These are phyloP conservation scores for Sebastes schlegelii DNA, from an alignment of 2,113 vertebrate species.

Conservation along the genomic window DNA sequence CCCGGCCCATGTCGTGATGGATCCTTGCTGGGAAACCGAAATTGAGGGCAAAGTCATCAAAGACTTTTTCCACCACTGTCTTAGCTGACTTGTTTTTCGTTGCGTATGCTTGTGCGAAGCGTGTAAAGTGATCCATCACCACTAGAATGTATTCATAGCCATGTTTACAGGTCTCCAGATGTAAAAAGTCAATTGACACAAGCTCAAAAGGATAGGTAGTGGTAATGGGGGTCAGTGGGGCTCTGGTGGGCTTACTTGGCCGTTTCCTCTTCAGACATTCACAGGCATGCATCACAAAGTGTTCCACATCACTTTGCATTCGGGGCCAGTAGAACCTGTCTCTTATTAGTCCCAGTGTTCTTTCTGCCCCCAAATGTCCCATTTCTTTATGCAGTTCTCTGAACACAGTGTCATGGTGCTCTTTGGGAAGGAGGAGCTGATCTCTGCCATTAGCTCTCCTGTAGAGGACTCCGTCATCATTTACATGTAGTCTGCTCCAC, in stretches of 20 bases:
- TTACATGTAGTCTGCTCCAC: background rate
- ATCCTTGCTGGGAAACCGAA: background rate
- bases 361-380: background rate
- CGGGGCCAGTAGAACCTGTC: background rate
- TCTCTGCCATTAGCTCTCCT: background rate
- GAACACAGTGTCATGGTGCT: background rate
- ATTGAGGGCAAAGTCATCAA: too few species aligned
- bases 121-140: constrained; percentile 32
- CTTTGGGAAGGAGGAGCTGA: background rate
- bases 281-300: constrained; percentile 9
- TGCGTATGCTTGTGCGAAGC: constrained; percentile 27
- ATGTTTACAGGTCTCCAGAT: constrained; percentile 18
- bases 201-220: background rate
- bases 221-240: background rate
- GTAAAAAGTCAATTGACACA: constrained; percentile 6
- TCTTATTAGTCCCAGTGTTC: background rate
- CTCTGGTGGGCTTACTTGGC: background rate
- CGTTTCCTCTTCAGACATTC: background rate
- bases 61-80: too few species aligned
- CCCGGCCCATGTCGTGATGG: constrained; percentile 3
- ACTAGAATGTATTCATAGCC: constrained; percentile 38
- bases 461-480: constrained; percentile 9
- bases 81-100: too few species aligned
- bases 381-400: constrained; percentile 20
- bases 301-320: constrained; percentile 14